phyloP scores from a whole-genome alignment of 2,888 invertebrate genomes.

The Apamea epomidion region DNA sequence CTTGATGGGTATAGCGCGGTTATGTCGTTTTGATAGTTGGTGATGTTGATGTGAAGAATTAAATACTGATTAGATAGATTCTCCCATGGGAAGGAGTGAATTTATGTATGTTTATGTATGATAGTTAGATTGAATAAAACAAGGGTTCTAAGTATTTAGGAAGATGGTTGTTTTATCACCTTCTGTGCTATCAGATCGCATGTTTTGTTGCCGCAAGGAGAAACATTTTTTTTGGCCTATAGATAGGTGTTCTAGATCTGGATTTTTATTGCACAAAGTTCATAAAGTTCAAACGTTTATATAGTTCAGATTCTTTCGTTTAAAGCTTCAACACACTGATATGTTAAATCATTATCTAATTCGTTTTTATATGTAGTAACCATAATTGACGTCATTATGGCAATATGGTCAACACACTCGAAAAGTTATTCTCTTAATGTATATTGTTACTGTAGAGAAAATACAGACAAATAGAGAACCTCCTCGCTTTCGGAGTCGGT shows the following conservation, averaged over 20 bases:
- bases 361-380: background rate
- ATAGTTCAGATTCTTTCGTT: background rate
- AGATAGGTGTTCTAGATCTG: background rate
- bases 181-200: background rate
- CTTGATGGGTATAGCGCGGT: constrained; percentile 74
- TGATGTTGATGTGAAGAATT: background rate
- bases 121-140: background rate
- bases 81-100: too few relatives aligned
- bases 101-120: background rate
- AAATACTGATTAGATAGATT: background rate
- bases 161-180: background rate
- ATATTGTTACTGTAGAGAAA: background rate
- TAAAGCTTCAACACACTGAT: background rate
- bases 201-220: background rate
- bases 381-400: background rate
- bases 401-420: background rate
- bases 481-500: background rate
- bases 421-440: background rate
- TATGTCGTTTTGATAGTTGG: constrained; percentile 56
- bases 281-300: background rate
- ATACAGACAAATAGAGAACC: background rate
- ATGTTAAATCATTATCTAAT: background rate
- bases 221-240: too few relatives aligned
- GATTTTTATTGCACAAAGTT: background rate
- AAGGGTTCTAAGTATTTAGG: background rate